Conservation (phyloP, 1,140 invertebrate species). For the Cydia fagiglandana region DNA sequence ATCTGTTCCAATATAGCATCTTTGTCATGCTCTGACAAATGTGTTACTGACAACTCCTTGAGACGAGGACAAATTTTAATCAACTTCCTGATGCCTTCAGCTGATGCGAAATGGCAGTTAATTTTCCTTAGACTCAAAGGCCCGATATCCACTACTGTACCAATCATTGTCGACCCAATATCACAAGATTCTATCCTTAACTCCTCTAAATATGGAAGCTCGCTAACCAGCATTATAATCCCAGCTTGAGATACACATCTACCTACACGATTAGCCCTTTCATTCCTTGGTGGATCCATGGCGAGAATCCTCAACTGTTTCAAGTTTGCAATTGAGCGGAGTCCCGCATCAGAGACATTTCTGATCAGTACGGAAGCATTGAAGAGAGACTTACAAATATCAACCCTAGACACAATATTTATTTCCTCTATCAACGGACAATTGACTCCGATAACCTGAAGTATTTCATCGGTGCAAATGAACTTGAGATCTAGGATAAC, state of each 20-base stretch:
- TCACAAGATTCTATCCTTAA: conserved; percentile 75
- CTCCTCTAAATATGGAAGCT: conserved; percentile 71
- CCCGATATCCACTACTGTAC: conserved; percentile 57
- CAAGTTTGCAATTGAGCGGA: conserved; percentile 61
- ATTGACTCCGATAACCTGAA: conserved; percentile 71
- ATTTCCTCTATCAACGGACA: conserved; percentile 76
- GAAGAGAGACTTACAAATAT: conserved; percentile 70
- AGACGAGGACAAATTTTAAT: conserved; percentile 71
- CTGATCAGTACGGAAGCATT: conserved; percentile 75
- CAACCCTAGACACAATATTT: conserved; percentile 78
- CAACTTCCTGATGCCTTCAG: conserved; percentile 68
- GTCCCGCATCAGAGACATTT: conserved; percentile 72
- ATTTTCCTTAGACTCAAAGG: conserved; percentile 71
- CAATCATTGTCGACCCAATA: conserved; percentile 72
- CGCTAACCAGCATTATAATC: conserved; percentile 68
- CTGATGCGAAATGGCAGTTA: conserved; percentile 72
- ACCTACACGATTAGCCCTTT: conserved; percentile 61
- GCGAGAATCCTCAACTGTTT: conserved; percentile 67
- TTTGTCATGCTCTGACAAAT: conserved; percentile 68
- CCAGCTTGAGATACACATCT: conserved; percentile 72
- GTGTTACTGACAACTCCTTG: conserved; percentile 69
- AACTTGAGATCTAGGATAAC: conserved; percentile 76
- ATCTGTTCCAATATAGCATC: conserved; percentile 71
- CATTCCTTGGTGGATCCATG: conserved; percentile 75
- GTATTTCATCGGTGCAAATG: conserved; percentile 79